A percentile compares a stretch with the other conserved stretches of the same genome.
These are phyloP conservation scores for Lophotriccus pileatus DNA, from an alignment of 2,797 vertebrate genomes.

Conservation along the genomic window DNA sequence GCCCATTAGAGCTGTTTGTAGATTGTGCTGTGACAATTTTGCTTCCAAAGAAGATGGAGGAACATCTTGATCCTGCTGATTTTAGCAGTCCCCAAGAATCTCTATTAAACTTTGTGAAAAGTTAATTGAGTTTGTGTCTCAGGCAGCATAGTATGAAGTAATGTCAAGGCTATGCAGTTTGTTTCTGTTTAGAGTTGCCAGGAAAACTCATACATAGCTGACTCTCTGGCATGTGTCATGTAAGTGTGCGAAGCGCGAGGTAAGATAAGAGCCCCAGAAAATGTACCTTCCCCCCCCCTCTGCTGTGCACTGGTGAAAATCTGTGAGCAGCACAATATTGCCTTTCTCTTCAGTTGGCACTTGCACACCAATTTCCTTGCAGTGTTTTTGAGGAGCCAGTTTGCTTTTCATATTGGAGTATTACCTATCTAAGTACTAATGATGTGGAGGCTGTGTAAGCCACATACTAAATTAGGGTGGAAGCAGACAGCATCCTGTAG, in stretches of 20 bases:
- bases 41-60: neutral
- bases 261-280: constrained; percentile 67
- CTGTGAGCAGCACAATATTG: neutral
- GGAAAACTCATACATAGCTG: constrained; percentile 66
- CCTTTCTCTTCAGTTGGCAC: neutral
- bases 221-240: constrained; percentile 72
- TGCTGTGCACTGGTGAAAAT: neutral
- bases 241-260: constrained; percentile 71
- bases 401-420: neutral
- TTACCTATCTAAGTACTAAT: neutral
- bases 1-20: neutral
- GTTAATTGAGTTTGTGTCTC: constrained; percentile 72
- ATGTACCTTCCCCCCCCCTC: neutral
- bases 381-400: neutral
- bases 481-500: neutral
- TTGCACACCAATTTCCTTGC: neutral
- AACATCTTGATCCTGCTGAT: neutral
- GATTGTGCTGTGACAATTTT: neutral
- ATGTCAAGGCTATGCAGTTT: constrained; percentile 49
- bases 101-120: constrained; percentile 43
- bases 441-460: neutral
- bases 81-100: constrained; percentile 16
- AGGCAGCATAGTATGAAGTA: constrained; percentile 61
- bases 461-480: neutral
- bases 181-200: constrained; percentile 62